Base-by-base conservation (phyloP, 23 tunicate species). In the Ciona savignyi region DNA sequence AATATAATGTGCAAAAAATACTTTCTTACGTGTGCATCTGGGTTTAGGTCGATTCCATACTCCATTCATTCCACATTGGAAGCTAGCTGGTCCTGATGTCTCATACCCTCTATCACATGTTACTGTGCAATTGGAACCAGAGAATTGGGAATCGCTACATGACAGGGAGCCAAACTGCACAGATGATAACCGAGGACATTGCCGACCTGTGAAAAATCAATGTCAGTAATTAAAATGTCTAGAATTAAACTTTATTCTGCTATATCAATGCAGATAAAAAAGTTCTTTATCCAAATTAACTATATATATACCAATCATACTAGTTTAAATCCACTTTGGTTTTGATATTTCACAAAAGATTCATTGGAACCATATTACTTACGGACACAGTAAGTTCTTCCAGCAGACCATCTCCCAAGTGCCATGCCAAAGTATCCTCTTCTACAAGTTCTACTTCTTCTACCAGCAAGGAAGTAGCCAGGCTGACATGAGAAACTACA, bases 31-130 rank as follows among this genome's bases (percentile, higher is more conserved):
- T 67, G 49, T 72, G 73, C 96, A 89, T 19, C 23, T 34, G 11
- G 77, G 78, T 4, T 65, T 23, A 33, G 42, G 32, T 2, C 77
- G 24, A 28, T 62, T 77, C 96, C 96, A 89, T 49, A 29, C 62
- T 23, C 85, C 85, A 27, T 74, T 70, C 6, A 30, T 67, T 20
- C 29, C 24, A 51, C 88, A 83, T 3, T 11, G 32, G 25, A 83
- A 23, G 27, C 60, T 29, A 6, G 67, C 21, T 21, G 72, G 48
- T 2, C 84, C 88, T 4, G 27, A 30, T 0, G 67, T 25, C n/a
- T 74, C 33, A 30, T 78, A 78, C 1, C 96, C 96, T 23, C 72
- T 34, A 62, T 82, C 74, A 67, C 96, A 89, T 33, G 28, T 31
- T 24, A 63, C 78, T 4, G 76, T 74, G 67, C 96, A 89, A 22